These are phyloP conservation scores for Pocillopora meandrina DNA, from an alignment of 92 coral and sea anemone species.

Conservation along the genomic window DNA sequence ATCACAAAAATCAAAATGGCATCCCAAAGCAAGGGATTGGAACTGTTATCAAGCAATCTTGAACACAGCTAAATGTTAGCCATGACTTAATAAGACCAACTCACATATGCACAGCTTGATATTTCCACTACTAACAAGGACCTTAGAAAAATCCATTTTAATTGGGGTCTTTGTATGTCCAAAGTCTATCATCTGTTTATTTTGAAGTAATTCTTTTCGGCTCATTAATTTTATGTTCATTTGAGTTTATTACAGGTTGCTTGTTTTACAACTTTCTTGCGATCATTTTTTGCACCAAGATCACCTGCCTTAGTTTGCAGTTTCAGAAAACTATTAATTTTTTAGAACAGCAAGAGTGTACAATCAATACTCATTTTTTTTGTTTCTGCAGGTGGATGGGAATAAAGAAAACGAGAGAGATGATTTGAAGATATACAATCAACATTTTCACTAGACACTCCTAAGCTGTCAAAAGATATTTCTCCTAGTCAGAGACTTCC, in stretches of 20 bases:
- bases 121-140: conserved; percentile 6
- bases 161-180: too few species aligned
- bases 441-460: conserved; percentile 12
- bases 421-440: conserved; percentile 11
- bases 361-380: too few species aligned
- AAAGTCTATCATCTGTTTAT: too few species aligned
- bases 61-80: conserved; percentile 15
- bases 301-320: conserved; percentile 15
- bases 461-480: conserved; percentile 11
- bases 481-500: conserved; percentile 25
- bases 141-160: background rate
- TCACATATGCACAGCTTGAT: conserved; percentile 6
- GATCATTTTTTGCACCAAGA: conserved; percentile 21
- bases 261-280: conserved; percentile 24
- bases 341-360: too few species aligned
- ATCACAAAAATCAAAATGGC: too few species aligned
- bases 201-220: too few species aligned
- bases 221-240: background rate
- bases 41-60: background rate
- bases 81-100: conserved; percentile 5
- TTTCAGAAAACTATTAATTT: conserved; percentile 16
- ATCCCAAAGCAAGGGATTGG: too few species aligned
- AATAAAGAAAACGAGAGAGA: conserved; percentile 6
- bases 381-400: conserved; percentile 17
- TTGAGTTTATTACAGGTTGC: conserved; percentile 17